phyloP scores from a whole-genome alignment of 2,797 vertebrate species.

The Gallinago stenura region DNA sequence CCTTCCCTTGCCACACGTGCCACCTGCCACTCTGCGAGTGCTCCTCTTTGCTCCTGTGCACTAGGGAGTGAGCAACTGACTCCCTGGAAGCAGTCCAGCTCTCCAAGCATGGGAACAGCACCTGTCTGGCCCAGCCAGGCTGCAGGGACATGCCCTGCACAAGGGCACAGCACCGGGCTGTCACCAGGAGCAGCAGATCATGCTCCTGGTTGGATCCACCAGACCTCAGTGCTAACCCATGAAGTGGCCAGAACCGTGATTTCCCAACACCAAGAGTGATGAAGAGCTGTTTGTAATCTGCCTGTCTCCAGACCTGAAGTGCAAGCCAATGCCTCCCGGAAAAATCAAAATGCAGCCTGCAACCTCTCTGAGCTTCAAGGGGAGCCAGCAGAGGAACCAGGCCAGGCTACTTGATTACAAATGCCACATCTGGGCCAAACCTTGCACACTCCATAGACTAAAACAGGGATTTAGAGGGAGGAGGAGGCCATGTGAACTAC shows the following conservation, averaged over 20 bases:
- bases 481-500: neutral
- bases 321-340: neutral
- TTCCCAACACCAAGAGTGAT: neutral
- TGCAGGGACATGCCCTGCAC: neutral
- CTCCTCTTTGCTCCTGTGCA: neutral
- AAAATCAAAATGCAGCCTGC: conserved; percentile 8
- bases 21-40: neutral
- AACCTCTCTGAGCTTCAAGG: neutral
- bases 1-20: neutral
- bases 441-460: neutral
- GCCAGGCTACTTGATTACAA: neutral
- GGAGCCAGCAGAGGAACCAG: neutral
- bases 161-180: neutral
- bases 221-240: neutral
- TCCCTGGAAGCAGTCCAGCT: conserved; percentile 30
- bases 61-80: conserved; percentile 34
- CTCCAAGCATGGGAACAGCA: conserved; percentile 22
- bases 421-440: neutral
- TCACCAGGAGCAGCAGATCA: neutral
- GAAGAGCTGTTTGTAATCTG: neutral
- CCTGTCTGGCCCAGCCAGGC: neutral
- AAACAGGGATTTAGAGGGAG: neutral
- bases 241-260: neutral
- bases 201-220: neutral
- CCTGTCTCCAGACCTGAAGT: neutral